Conservation (phyloP, 2,888 invertebrate genomes). For the Mimachlamys varia region DNA sequence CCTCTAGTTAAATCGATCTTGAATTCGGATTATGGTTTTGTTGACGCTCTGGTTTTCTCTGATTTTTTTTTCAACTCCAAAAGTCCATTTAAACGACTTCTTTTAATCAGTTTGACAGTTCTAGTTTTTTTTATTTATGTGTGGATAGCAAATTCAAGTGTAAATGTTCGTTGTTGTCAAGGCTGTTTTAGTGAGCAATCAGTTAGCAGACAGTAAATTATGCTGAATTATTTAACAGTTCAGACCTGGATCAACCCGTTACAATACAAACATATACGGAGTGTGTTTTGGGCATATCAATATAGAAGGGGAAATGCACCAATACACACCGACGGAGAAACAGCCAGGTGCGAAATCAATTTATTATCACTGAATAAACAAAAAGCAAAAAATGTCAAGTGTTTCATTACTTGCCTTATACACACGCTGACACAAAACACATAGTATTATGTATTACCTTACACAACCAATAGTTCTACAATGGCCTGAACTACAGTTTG, state of each 20-base stretch:
- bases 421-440: background rate
- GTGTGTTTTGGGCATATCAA: background rate
- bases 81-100: no score
- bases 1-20: no score
- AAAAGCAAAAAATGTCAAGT: slow-evolving; percentile 13
- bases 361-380: slow-evolving; percentile 24
- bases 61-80: no score
- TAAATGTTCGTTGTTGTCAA: background rate
- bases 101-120: no score
- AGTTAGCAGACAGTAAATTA: background rate
- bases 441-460: background rate
- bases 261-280: background rate
- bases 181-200: background rate
- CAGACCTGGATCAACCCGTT: background rate
- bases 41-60: no score
- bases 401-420: slow-evolving; percentile 2
- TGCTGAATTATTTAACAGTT: background rate
- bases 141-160: no score
- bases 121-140: no score
- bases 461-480: background rate
- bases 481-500: background rate
- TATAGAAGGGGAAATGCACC: background rate
- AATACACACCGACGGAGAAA: background rate
- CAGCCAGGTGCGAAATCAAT: slow-evolving; percentile 33
- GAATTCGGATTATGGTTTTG: no score